A percentile compares a stretch with the other conserved stretches of the same genome.
phyloP scores from a whole-genome alignment of 2,888 invertebrate species.

The Eilema caniola region DNA sequence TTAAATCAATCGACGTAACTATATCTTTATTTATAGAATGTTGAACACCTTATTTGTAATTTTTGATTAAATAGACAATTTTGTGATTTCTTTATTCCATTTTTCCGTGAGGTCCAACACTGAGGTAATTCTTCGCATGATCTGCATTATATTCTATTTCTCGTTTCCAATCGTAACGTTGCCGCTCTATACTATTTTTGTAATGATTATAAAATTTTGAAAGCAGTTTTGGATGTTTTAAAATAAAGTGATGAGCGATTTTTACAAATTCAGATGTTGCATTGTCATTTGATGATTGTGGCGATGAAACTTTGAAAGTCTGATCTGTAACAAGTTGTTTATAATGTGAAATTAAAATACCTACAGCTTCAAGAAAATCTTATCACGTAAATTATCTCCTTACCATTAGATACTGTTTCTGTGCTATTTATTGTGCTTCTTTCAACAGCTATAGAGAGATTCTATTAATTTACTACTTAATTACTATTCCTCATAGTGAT shows the following conservation, averaged over 20 bases:
- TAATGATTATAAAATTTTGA: background rate
- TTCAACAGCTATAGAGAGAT: too few relatives aligned
- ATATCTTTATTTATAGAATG: slow-evolving; percentile 1
- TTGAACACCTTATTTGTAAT: background rate
- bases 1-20: slow-evolving; percentile 35
- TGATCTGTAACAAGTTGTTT: background rate
- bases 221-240: background rate
- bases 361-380: too few relatives aligned
- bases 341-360: too few relatives aligned
- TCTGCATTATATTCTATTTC: background rate
- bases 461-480: too few relatives aligned
- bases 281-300: background rate
- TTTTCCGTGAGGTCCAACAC: too few relatives aligned
- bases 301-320: background rate
- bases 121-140: too few relatives aligned
- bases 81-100: background rate
- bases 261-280: background rate
- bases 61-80: background rate
- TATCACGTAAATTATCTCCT: too few relatives aligned
- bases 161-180: background rate
- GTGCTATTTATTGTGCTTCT: too few relatives aligned
- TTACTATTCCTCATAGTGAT: too few relatives aligned
- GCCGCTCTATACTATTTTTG: background rate
- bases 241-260: background rate
- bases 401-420: too few relatives aligned